A percentile compares a stretch with the other conserved stretches of the same genome.
phyloP scores from a whole-genome alignment of 2,113 vertebrate species.

The Tragelaphus strepsiceros region DNA sequence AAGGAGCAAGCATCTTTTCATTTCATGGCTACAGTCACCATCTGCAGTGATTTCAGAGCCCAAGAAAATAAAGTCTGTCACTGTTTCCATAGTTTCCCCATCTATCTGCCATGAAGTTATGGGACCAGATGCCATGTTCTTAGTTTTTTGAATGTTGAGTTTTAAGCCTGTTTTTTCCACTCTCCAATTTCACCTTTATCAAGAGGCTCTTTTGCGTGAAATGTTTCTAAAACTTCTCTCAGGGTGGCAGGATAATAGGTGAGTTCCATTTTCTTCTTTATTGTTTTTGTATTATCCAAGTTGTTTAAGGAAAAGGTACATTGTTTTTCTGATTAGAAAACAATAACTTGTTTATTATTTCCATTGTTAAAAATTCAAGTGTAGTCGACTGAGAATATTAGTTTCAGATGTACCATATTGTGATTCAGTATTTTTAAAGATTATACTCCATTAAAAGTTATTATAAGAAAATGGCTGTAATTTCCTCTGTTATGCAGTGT shows the following conservation, averaged over 20 bases:
- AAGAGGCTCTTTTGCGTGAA: background rate
- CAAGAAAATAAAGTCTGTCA: background rate
- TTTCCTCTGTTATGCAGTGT: background rate
- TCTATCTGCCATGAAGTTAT: background rate
- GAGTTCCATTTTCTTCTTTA: conserved; percentile 26
- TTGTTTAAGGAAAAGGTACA: background rate
- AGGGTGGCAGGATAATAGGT: background rate
- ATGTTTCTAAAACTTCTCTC: background rate
- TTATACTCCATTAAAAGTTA: background rate
- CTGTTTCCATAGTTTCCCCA: background rate
- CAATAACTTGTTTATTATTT: background rate
- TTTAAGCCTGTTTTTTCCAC: background rate
- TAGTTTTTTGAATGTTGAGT: background rate
- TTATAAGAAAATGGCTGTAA: background rate
- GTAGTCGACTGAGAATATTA: background rate
- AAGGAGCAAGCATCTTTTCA: background rate
- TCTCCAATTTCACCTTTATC: background rate
- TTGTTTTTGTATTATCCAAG: background rate
- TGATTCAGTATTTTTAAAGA: background rate
- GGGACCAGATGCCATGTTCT: background rate
- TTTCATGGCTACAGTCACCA: background rate
- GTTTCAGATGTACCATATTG: background rate
- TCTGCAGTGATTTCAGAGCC: background rate
- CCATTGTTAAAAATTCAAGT: background rate
- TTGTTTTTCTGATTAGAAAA: conserved; percentile 26